Conservation (phyloP, 2,888 invertebrate genomes). For the Vanessa cardui region DNA sequence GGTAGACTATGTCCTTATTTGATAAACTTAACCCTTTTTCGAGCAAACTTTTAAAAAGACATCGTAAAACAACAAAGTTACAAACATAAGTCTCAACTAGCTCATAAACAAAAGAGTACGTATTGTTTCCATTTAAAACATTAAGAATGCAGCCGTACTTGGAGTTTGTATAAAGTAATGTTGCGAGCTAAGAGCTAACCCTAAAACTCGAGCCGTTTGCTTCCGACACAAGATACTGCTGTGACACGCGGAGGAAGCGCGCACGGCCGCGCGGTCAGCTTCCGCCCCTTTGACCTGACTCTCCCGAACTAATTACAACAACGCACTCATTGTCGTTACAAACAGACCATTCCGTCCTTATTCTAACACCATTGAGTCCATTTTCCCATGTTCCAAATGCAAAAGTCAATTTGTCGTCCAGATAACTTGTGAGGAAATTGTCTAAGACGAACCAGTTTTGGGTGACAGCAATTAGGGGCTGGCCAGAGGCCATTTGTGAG, state of each 20-base stretch:
- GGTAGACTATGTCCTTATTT: too few relatives aligned
- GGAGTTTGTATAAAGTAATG: neutral
- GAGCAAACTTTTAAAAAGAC: too few relatives aligned
- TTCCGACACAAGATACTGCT: conserved; percentile 65
- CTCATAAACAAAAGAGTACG: too few relatives aligned
- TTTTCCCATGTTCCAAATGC: conserved; percentile 46
- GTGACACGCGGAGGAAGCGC: conserved; percentile 66
- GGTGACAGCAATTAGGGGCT: conserved; percentile 47
- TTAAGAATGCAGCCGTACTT: neutral
- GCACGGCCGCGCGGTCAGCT: conserved; percentile 72
- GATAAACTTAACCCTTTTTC: too few relatives aligned
- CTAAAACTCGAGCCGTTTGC: conserved; percentile 52
- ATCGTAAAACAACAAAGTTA: too few relatives aligned
- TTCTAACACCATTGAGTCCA: conserved; percentile 43
- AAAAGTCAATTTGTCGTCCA: conserved; percentile 51
- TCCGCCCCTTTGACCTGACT: conserved; percentile 78
- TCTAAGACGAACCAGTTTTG: conserved; percentile 64
- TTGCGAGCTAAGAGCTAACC: conserved; percentile 36
- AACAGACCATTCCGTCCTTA: conserved; percentile 41
- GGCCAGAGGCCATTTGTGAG: conserved; percentile 43
- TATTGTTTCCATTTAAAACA: neutral
- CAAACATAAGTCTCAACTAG: too few relatives aligned
- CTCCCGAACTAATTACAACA: conserved; percentile 65
- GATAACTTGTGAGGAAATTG: conserved; percentile 64
- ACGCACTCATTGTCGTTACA: conserved; percentile 30